Evolutionary conservation across 2,888 invertebrate species (phyloP), one percentile per base, ranked within the genome.

Genomic region (Brachycybe producta): DNA sequence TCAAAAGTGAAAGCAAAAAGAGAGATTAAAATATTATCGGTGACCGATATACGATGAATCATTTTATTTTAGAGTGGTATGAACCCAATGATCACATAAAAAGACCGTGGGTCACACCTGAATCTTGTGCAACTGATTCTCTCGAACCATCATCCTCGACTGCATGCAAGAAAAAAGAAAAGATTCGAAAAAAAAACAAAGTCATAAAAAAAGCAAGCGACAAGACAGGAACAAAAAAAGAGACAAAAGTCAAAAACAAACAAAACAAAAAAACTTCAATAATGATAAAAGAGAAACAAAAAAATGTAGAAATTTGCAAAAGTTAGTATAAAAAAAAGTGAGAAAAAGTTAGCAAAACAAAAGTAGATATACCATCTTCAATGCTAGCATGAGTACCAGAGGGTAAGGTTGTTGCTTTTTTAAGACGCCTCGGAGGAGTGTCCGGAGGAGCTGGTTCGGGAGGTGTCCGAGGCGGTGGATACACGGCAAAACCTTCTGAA

Each of bases 381-480:
- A 77, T 71, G 67, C 77, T 77, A 61, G 77, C 77, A 58, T 63
- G 62, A 52, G 65, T 65, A 48, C 59, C 59, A 54, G 55, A 57
- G 40, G 61, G 61, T 58, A 63, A 59, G 47, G 61, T 60, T 44
- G 64, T 60, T 53, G 62, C 61, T 56, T 63, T 64, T 54, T 63
- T 61, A 57, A 63, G 57, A 53, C 63, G 61, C 41, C 62, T 59
- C 46, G 62, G 76, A 61, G 76, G 74, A 66, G 51, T 80, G 66
- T 84, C 84, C 52, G 84, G 84, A 44, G 84, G 84, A 52, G 84
- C 84, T 41, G 84, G 84, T 67, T 84, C 84, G 34, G 84, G 84
- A 43, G 84, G 84, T 56, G 84, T 84, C 61, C 82, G 82, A 48
- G 84, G 83, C 54, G 82, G 83, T 57, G 84, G 84, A 67, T 83